Conservation (phyloP, 2,888 invertebrate genomes). For the Eulithis prunata region DNA sequence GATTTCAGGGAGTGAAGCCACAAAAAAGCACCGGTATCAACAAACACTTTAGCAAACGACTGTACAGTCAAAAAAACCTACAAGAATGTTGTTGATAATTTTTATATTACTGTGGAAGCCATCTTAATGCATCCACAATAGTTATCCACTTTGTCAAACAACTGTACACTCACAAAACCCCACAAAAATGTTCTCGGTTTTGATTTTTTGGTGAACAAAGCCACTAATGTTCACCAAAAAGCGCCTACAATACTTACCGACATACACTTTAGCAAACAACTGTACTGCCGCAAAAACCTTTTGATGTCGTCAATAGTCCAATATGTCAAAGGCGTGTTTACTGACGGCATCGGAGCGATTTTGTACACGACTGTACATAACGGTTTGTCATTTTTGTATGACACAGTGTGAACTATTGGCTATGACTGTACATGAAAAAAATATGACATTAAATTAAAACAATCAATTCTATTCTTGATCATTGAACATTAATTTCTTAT, state of each 20-base stretch:
- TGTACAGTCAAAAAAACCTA: no score
- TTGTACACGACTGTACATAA: constrained; percentile 36
- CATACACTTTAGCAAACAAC: constrained; percentile 36
- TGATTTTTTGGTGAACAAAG: background rate
- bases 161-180: background rate
- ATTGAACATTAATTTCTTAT: no score
- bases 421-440: background rate
- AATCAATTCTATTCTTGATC: no score
- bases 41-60: constrained; percentile 1
- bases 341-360: constrained; percentile 39
- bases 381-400: constrained; percentile 35
- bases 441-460: no score
- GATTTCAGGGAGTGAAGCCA: background rate
- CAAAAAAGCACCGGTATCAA: background rate
- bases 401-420: constrained; percentile 1
- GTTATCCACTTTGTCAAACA: background rate
- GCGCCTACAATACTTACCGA: constrained; percentile 1
- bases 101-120: no score
- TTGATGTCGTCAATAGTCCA: constrained; percentile 39
- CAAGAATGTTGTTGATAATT: no score
- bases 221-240: constrained; percentile 7
- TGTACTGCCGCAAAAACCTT: constrained; percentile 31
- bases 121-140: no score
- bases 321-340: constrained; percentile 45
- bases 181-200: no score